These are phyloP conservation scores for Cheilosia urbana DNA, from an alignment of 2,888 invertebrate genomes.

Conservation along the genomic window DNA sequence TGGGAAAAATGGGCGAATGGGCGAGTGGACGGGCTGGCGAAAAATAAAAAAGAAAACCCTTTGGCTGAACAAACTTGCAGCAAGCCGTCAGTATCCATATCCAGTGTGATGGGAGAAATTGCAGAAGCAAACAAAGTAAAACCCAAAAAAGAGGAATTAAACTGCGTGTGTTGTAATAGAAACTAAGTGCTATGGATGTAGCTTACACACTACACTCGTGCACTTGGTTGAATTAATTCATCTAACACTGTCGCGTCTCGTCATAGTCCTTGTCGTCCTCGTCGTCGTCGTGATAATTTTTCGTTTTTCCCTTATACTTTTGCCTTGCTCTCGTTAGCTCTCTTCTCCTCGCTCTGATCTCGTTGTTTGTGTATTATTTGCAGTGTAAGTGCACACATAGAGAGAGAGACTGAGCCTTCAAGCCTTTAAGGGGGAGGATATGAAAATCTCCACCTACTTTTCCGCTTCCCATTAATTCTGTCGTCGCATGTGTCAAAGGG, in stretches of 20 bases:
- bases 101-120: slow-evolving; percentile 26
- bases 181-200: slow-evolving; percentile 70
- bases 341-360: slow-evolving; percentile 34
- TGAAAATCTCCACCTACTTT: slow-evolving; percentile 70
- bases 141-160: slow-evolving; percentile 58
- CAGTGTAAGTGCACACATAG: slow-evolving; percentile 55
- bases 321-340: slow-evolving; percentile 7
- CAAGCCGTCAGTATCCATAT: slow-evolving; percentile 9
- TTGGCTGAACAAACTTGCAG: slow-evolving; percentile 69
- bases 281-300: slow-evolving; percentile 46
- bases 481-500: slow-evolving; percentile 76
- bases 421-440: slow-evolving; percentile 42
- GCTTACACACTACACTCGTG: slow-evolving; percentile 66
- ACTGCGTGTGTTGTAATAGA: slow-evolving; percentile 73
- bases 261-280: slow-evolving; percentile 73
- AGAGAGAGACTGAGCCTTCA: slow-evolving; percentile 28
- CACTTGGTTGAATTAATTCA: slow-evolving; percentile 76
- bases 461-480: slow-evolving; percentile 75
- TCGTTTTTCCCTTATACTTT: slow-evolving; percentile 24
- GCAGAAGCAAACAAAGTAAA: slow-evolving; percentile 50
- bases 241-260: slow-evolving; percentile 76
- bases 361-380: slow-evolving; percentile 51
- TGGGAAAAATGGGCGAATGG: slow-evolving; percentile 36
- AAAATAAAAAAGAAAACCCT: slow-evolving; percentile 59
- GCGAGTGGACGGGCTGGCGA: neutral